Base-by-base conservation (phyloP, 2,113 vertebrate species). In the Agapornis roseicollis region DNA sequence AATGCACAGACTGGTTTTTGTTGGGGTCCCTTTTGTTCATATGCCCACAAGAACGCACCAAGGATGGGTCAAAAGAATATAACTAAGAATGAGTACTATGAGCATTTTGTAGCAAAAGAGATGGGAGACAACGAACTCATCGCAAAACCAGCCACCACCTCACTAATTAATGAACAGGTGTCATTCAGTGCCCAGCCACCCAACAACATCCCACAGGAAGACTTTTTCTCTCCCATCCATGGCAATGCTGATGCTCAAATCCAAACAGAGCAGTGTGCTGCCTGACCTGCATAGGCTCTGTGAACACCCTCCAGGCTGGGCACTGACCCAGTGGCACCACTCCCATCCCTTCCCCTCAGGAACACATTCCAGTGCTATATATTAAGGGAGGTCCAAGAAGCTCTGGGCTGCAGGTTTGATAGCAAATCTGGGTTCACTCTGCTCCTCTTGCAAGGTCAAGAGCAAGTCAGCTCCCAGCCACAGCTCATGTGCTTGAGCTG, bases 131-230 rank as follows among this genome's bases (percentile, higher is more conserved):
- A 71, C 53, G 85, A 91, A 78, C 81, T 80, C 66, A 65, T 53
- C 29, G 1, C 64, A 86, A 92, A 93, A n/a, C 41, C 74, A 81
- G 84, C 49, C 82, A 87, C 77, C 87, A 73, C 77, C 85, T 89
- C 3, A 2, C 77, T 91, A 80, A 92, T 91, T 91, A 90, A 88
- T 11, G 22, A 94, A 25, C 27, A 60, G 29, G 49, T 74, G 80
- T 81, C 88, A 37, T 56, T 88, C 42, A 63, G 80, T 42, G 28
- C 86, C 89, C 83, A 81, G 86, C 70, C 73, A 78, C 44, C 46
- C 13, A 1, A 78, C 70, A 88, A 89, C 29, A 50, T 23, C 37
- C 81, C 70, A 10, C 19, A 46, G 49, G 90, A 93, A 89, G 61
- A n/a, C 12, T 56, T 53, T 1, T 70, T 20, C 86, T 88, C 50